phyloP scores from a whole-genome alignment of 2,888 invertebrate species.

The Mythimna ferrago region DNA sequence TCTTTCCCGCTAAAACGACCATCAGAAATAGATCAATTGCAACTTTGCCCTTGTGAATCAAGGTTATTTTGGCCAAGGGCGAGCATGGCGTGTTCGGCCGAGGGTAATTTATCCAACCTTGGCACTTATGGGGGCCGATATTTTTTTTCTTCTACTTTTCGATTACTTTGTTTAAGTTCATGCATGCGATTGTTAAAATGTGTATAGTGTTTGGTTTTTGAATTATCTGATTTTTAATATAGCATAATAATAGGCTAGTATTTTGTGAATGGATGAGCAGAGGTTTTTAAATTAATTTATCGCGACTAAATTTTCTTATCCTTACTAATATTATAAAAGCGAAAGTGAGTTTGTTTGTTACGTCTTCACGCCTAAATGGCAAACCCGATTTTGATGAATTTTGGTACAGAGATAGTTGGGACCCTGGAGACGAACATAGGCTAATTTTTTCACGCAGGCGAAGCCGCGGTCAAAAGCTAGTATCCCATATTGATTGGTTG shows the following conservation, averaged over 20 bases:
- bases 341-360: too few relatives aligned
- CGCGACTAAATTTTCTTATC: too few relatives aligned
- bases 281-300: neutral
- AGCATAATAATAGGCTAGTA: neutral
- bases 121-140: slow-evolving; percentile 60
- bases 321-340: too few relatives aligned
- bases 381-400: too few relatives aligned
- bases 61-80: slow-evolving; percentile 68
- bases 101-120: slow-evolving; percentile 65
- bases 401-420: too few relatives aligned
- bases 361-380: too few relatives aligned
- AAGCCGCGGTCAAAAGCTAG: too few relatives aligned
- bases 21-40: slow-evolving; percentile 65
- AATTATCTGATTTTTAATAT: neutral
- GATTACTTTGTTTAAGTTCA: slow-evolving; percentile 46
- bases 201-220: neutral
- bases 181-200: slow-evolving; percentile 54
- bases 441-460: too few relatives aligned
- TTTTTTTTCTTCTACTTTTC: slow-evolving; percentile 45
- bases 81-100: slow-evolving; percentile 66
- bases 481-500: too few relatives aligned
- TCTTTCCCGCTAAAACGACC: slow-evolving; percentile 43
- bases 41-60: slow-evolving; percentile 44
- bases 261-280: neutral
- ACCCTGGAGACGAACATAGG: too few relatives aligned